phyloP scores from a whole-genome alignment of 2,888 invertebrate species.

The Clunio marinus region DNA sequence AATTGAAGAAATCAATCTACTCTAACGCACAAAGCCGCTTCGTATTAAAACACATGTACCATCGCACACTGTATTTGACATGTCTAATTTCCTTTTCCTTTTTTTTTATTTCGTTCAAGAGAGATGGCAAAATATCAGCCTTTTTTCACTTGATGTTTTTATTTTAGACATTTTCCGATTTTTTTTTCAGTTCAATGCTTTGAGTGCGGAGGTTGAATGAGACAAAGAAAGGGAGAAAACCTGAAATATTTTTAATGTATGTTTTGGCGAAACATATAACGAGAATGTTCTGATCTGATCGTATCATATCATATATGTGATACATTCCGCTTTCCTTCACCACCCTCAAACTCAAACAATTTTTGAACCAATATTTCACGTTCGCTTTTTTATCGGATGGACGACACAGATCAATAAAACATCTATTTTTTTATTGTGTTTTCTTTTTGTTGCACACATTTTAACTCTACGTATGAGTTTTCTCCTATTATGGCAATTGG shows the following conservation, averaged over 20 bases:
- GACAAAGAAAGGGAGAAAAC: not conserved
- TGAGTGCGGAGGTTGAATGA: not conserved
- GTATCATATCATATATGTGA: slow-evolving; percentile 27
- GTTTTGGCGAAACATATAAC: not conserved
- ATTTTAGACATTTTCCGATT: slow-evolving; percentile 30
- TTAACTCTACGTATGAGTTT: not conserved
- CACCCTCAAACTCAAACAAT: not conserved
- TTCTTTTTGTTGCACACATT: slow-evolving; percentile 2
- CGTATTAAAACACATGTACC: slow-evolving; percentile 13
- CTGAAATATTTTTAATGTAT: slow-evolving; percentile 9
- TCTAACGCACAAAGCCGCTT: slow-evolving; percentile 1
- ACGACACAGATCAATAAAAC: slow-evolving; percentile 38
- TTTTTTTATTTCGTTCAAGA: too few species aligned
- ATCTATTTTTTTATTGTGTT: slow-evolving; percentile 28
- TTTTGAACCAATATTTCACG: slow-evolving; percentile 27
- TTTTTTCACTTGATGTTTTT: slow-evolving; percentile 30
- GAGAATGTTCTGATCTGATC: slow-evolving; percentile 13
- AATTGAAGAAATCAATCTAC: not conserved
- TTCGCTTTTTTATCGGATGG: slow-evolving; percentile 23
- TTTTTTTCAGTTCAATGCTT: slow-evolving; percentile 30
- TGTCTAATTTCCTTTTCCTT: slow-evolving; percentile 36
- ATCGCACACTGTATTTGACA: slow-evolving; percentile 28
- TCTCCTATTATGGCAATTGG: not conserved
- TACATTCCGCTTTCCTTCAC: not conserved
- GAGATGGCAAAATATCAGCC: slow-evolving; percentile 12